phyloP scores from a whole-genome alignment of 2,888 invertebrate genomes.

The Cosmia trapezina region DNA sequence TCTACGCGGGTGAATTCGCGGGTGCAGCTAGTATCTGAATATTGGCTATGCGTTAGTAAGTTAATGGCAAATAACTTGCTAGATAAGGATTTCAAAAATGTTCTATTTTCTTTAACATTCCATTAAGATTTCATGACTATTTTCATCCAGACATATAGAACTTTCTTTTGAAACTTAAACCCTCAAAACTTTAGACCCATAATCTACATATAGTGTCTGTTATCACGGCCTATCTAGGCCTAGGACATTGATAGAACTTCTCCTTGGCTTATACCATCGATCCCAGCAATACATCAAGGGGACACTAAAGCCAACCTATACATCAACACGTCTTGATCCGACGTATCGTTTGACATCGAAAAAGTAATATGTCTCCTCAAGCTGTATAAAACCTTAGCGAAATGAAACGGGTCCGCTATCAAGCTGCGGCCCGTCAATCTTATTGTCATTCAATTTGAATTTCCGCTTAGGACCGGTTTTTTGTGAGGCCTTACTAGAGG shows the following conservation, averaged over 20 bases:
- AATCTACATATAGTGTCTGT: not conserved
- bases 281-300: constrained; percentile 53
- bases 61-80: not conserved
- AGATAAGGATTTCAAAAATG: not conserved
- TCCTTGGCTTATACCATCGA: constrained; percentile 44
- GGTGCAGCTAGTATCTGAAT: too few relatives aligned
- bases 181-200: not conserved
- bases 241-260: constrained; percentile 38
- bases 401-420: constrained; percentile 85
- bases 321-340: constrained; percentile 63
- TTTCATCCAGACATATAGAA: too few relatives aligned
- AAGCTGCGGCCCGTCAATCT: constrained; percentile 86
- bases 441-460: constrained; percentile 90
- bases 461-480: constrained; percentile 83
- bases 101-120: not conserved
- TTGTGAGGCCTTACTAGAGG: constrained; percentile 73
- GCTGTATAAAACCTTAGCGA: constrained; percentile 75
- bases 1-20: too few relatives aligned
- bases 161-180: not conserved
- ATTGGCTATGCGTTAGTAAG: not conserved
- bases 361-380: constrained; percentile 79
- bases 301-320: constrained; percentile 59
- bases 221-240: not conserved
- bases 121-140: too few relatives aligned
- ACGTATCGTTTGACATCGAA: constrained; percentile 70